Percentiles rank a stretch among this genome's conserved stretches.
phyloP scores from a whole-genome alignment of 2,113 vertebrate species.

The Plecturocebus donacophilus region DNA sequence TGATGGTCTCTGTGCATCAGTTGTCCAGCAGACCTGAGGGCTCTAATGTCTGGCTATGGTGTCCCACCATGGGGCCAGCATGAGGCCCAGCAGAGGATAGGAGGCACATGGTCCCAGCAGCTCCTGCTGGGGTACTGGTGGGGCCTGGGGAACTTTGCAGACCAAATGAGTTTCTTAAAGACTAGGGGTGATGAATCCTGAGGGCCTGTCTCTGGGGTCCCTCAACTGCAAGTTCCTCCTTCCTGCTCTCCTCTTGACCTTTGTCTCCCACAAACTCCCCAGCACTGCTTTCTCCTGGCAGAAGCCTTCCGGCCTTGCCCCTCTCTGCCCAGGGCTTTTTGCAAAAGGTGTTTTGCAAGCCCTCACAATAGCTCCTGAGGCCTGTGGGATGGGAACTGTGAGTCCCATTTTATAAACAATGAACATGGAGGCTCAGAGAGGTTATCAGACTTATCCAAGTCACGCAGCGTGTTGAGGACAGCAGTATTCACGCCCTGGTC shows the following conservation, averaged over 20 bases:
- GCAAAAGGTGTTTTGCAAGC: not conserved
- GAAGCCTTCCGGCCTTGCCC: not conserved
- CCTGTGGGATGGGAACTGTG: not conserved
- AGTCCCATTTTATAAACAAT: not conserved
- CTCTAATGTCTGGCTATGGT: fast-evolving
- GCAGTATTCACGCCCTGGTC: not conserved
- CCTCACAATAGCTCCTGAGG: not conserved
- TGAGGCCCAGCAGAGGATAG: not conserved
- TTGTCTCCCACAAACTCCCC: not conserved
- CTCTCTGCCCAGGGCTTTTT: not conserved
- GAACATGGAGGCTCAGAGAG: not conserved
- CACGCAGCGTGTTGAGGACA: not conserved
- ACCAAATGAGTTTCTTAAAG: not conserved
- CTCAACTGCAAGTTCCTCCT: not conserved
- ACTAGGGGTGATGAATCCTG: not conserved
- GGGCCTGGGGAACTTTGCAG: not conserved
- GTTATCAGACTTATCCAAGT: not conserved
- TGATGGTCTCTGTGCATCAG: not conserved
- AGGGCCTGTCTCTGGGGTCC: not conserved
- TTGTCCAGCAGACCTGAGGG: not conserved
- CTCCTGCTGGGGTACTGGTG: not conserved
- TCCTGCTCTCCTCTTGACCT: too few species aligned
- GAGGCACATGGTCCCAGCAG: not conserved
- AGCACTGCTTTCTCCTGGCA: not conserved
- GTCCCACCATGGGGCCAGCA: not conserved